These are phyloP conservation scores for Theristicus caerulescens DNA, from an alignment of 2,113 vertebrate genomes.

Conservation along the genomic window DNA sequence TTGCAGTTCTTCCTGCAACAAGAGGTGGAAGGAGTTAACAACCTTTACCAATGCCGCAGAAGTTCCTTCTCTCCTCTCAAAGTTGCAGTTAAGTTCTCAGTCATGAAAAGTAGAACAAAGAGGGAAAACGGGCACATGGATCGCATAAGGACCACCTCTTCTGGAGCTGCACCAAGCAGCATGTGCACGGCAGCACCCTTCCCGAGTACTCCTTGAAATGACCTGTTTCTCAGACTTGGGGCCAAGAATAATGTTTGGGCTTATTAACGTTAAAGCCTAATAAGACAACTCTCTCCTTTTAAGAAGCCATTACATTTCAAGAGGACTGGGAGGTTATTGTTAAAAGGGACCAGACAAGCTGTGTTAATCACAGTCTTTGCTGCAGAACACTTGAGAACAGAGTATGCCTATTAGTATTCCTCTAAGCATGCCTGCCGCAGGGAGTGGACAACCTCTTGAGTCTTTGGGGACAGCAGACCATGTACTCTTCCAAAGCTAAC, in stretches of 20 bases:
- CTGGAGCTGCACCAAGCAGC: not conserved
- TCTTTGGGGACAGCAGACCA: not conserved
- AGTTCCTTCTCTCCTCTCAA: not conserved
- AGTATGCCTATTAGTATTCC: not conserved
- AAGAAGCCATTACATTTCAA: not conserved
- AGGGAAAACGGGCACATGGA: not conserved
- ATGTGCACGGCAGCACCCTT: not conserved
- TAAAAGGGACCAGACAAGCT: not conserved
- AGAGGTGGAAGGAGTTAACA: not conserved
- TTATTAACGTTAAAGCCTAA: conserved; percentile 14
- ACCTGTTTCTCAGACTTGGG: not conserved
- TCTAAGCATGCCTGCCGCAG: not conserved
- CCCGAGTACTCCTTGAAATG: not conserved
- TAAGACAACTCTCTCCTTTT: not conserved
- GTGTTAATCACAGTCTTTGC: not conserved
- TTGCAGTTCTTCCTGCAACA: not conserved
- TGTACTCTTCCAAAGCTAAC: not conserved
- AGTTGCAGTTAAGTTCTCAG: not conserved
- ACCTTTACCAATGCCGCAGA: not conserved
- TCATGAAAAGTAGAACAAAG: not conserved
- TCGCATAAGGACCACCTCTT: not conserved
- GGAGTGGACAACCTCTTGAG: not conserved
- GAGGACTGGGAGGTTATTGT: not conserved
- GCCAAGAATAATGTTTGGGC: conserved; percentile 20
- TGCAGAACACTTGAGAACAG: not conserved